These are phyloP conservation scores for Decapterus maruadsi DNA, from an alignment of 2,797 vertebrate species.

Conservation along the genomic window DNA sequence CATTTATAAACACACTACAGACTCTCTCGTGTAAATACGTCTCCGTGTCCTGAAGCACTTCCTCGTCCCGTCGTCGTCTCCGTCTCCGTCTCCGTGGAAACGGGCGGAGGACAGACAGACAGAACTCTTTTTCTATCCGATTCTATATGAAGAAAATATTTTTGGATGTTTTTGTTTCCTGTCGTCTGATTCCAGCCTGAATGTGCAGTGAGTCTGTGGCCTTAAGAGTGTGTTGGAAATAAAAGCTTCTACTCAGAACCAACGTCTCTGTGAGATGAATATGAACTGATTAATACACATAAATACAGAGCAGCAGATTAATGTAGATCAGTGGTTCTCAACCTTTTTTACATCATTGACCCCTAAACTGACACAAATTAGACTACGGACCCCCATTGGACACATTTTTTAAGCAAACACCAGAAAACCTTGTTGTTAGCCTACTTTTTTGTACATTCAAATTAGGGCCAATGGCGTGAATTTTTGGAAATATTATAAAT, in stretches of 20 bases:
- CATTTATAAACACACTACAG: too few relatives aligned
- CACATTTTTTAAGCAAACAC: too few relatives aligned
- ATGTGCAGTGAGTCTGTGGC: slow-evolving; percentile 64
- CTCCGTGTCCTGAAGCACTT: slow-evolving; percentile 9
- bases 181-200: slow-evolving; percentile 42
- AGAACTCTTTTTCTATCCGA: slow-evolving; percentile 37
- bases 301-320: too few relatives aligned
- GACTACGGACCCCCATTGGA: too few relatives aligned
- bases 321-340: too few relatives aligned
- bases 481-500: too few relatives aligned
- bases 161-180: slow-evolving; percentile 37
- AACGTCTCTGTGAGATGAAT: not conserved
- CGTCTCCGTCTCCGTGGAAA: not conserved
- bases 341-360: too few relatives aligned
- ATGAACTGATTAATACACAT: too few relatives aligned
- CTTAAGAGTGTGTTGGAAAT: slow-evolving; percentile 68
- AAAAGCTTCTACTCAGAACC: slow-evolving; percentile 40
- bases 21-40: slow-evolving; percentile 18
- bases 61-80: not conserved
- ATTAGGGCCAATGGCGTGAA: too few relatives aligned
- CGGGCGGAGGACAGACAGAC: not conserved
- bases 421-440: too few relatives aligned
- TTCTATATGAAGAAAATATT: slow-evolving; percentile 39
- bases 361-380: too few relatives aligned
- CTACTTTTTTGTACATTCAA: too few relatives aligned